These are phyloP conservation scores for Morelia viridis DNA, from an alignment of 2,797 vertebrate genomes.

Conservation along the genomic window DNA sequence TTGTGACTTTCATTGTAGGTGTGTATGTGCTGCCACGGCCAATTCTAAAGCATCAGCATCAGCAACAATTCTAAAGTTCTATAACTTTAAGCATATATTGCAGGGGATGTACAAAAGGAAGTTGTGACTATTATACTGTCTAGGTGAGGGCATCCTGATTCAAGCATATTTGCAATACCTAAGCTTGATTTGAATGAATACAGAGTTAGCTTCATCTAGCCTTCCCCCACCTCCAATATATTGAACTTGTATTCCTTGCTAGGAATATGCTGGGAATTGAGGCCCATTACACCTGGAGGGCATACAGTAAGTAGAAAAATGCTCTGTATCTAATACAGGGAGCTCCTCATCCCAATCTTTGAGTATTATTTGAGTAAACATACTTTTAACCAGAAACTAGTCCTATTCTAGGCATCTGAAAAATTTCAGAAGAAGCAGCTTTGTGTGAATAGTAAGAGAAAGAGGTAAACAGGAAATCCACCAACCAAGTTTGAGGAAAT, in stretches of 20 bases:
- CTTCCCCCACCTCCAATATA: too few species aligned
- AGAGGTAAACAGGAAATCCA: neutral
- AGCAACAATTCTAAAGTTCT: too few species aligned
- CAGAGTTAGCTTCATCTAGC: too few species aligned
- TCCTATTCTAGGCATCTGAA: neutral
- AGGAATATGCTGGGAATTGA: too few species aligned
- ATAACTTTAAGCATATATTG: neutral
- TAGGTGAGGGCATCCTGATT: neutral
- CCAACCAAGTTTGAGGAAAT: neutral
- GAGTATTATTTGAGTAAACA: neutral
- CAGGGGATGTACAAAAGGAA: neutral
- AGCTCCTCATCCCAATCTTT: neutral
- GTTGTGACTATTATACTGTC: neutral
- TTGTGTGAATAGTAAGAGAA: neutral
- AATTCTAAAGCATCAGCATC: neutral
- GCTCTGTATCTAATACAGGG: too few species aligned
- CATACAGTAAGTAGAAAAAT: too few species aligned
- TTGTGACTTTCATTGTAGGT: neutral
- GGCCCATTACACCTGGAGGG: too few species aligned
- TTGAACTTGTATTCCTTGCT: too few species aligned
- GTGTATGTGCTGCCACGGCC: neutral
- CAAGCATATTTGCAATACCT: neutral
- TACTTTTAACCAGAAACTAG: neutral
- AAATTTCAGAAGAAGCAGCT: neutral
- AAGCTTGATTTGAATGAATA: neutral